Conservation (phyloP, 1,140 invertebrate genomes). For the Anadara kagoshimensis region DNA sequence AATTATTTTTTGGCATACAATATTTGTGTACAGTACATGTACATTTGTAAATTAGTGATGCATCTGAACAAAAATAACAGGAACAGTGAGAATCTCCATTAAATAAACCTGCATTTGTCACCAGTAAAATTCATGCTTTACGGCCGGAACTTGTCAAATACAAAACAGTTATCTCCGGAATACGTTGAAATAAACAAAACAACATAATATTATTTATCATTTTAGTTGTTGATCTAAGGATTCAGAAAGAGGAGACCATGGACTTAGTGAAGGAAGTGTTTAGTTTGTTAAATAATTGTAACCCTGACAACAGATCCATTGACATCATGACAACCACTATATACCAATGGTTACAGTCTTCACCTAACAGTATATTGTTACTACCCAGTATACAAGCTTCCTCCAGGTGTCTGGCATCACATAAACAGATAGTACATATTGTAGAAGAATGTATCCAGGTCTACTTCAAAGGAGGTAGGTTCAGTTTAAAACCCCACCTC, state of each 20-base stretch:
- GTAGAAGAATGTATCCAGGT: constrained; percentile 67
- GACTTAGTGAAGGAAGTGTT: constrained; percentile 75
- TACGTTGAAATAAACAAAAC: no score
- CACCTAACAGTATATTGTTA: constrained; percentile 66
- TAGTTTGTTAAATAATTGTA: constrained; percentile 73
- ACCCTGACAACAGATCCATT: constrained; percentile 74
- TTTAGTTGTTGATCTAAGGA: constrained; percentile 73
- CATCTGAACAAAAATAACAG: no score
- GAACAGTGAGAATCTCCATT: no score
- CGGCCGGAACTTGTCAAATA: no score
- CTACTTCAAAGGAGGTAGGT: constrained; percentile 65
- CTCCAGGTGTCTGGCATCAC: constrained; percentile 64
- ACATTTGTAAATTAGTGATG: no score
- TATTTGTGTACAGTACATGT: no score
- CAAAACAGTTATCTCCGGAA: no score
- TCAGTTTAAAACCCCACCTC: not conserved
- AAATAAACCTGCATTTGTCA: no score
- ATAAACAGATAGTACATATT: constrained; percentile 63
- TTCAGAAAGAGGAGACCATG: constrained; percentile 76
- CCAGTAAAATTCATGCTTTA: no score
- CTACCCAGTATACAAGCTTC: constrained; percentile 65
- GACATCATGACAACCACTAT: constrained; percentile 73
- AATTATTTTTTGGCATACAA: no score
- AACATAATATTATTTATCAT: not conserved
- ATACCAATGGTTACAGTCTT: constrained; percentile 73